phyloP scores from a whole-genome alignment of 2,113 vertebrate species.

The human (Homo sapiens) region DNA sequence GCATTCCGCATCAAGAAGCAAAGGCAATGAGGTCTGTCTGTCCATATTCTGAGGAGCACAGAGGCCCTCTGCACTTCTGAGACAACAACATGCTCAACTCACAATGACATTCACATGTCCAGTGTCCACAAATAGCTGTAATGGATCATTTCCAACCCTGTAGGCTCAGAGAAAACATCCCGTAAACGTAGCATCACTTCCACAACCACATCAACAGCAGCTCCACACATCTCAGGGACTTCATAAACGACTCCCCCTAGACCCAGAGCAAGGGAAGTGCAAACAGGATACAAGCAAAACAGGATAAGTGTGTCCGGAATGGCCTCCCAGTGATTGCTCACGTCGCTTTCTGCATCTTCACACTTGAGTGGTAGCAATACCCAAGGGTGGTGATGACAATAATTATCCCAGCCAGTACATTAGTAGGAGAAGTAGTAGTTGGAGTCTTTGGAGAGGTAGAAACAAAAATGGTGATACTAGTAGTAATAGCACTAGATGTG shows the following conservation, averaged over 20 bases:
- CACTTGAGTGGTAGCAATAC: not conserved
- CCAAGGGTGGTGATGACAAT: not conserved
- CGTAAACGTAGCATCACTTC: not conserved
- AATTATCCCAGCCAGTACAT: not conserved
- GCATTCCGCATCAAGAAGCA: not conserved
- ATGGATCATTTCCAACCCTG: not conserved
- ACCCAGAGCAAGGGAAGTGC: not conserved
- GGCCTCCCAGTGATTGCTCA: rapidly evolving
- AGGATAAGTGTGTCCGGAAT: rapidly evolving
- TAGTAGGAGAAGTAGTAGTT: not conserved
- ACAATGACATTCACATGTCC: no score
- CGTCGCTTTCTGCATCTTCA: not conserved
- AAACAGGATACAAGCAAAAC: not conserved
- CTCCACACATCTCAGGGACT: not conserved
- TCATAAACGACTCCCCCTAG: not conserved
- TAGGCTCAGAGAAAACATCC: not conserved
- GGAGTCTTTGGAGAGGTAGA: not conserved
- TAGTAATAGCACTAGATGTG: not conserved
- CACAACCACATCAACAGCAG: not conserved
- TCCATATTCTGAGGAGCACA: not conserved
- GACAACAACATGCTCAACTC: not conserved
- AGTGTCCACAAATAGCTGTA: not conserved
- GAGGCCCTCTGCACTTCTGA: not conserved
- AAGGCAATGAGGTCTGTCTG: not conserved
- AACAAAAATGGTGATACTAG: not conserved